Percentiles rank a stretch among this genome's conserved stretches.
Conservation (phyloP, 92 coral and sea anemone genomes). For the Bergia puertoricense region DNA sequence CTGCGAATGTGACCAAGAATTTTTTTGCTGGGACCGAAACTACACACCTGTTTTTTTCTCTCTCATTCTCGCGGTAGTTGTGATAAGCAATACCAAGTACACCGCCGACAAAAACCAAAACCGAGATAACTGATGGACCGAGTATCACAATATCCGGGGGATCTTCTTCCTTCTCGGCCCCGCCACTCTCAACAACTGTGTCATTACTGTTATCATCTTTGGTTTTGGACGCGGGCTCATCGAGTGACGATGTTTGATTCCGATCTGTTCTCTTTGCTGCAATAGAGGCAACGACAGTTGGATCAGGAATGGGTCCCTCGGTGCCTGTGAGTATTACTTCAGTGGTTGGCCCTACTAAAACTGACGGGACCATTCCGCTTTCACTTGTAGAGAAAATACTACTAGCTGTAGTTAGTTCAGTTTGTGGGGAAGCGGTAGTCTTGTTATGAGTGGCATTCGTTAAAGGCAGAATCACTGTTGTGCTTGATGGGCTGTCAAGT, state of each 20-base stretch:
- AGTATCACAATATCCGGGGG: constrained; percentile 70
- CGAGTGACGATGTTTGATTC: constrained; percentile 3
- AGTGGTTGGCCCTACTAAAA: neutral
- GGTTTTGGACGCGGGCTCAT: constrained; percentile 12
- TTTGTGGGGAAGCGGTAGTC: neutral
- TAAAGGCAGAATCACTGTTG: neutral
- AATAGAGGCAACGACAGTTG: constrained; percentile 1
- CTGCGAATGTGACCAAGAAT: neutral
- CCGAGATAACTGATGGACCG: constrained; percentile 80
- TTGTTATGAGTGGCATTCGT: neutral
- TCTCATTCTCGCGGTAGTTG: constrained; percentile 69
- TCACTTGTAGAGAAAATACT: neutral
- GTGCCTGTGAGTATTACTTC: neutral
- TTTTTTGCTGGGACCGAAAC: no score
- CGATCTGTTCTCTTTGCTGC: constrained; percentile 6
- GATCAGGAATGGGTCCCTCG: neutral
- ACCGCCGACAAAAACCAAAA: constrained; percentile 75
- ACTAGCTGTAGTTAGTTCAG: neutral
- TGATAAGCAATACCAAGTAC: constrained; percentile 86
- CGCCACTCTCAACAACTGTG: neutral
- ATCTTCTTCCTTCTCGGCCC: constrained; percentile 51
- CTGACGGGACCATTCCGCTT: neutral
- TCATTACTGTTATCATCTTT: neutral
- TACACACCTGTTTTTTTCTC: constrained; percentile 75
- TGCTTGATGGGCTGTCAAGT: constrained; percentile 3